Evolutionary conservation across 2,797 vertebrate genomes (phyloP).

Genomic region (Sarcoramphus papa): DNA sequence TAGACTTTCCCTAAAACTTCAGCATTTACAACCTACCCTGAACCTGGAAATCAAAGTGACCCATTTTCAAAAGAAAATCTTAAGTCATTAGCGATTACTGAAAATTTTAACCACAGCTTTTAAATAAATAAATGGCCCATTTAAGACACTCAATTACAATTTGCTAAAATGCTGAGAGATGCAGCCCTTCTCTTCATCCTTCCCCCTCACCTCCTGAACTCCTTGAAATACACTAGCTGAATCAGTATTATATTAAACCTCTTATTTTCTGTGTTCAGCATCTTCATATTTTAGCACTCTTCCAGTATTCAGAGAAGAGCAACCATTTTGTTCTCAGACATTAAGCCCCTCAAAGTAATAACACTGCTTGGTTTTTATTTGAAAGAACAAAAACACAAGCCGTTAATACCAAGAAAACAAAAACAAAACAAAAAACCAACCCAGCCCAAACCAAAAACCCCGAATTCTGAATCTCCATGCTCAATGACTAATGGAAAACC

Average conservation of each 20-base stretch:
- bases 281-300: background rate
- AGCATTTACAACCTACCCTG: background rate
- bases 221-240: background rate
- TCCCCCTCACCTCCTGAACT: background rate
- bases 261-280: background rate
- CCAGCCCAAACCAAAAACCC: accelerated
- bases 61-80: background rate
- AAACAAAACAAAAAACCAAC: accelerated
- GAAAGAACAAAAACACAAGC: background rate
- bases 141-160: background rate
- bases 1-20: background rate
- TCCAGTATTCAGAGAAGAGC: background rate
- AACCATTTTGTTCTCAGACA: background rate
- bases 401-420: background rate
- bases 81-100: background rate
- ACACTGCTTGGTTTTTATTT: background rate
- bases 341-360: background rate
- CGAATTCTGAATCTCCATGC: background rate
- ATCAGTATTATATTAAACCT: background rate
- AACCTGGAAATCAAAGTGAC: background rate
- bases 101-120: background rate
- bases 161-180: background rate
- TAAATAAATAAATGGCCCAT: background rate
- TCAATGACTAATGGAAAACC: background rate
- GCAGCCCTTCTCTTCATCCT: background rate